Conservation (phyloP, 2,113 vertebrate genomes). For the Erinaceus europaeus region DNA sequence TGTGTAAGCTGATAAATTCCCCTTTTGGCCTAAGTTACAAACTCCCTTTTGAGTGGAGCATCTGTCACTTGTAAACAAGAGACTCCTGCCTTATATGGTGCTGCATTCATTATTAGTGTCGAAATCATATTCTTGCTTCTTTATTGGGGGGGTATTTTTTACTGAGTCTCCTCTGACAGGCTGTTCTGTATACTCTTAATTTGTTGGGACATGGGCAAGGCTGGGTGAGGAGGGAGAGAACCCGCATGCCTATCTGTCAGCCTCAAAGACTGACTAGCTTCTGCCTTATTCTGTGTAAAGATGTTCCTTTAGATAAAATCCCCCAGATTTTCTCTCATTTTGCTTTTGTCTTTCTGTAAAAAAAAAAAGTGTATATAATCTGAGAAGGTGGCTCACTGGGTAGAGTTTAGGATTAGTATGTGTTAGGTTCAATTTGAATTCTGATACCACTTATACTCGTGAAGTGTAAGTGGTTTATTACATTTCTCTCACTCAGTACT, state of each 20-base stretch:
- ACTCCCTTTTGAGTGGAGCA: conserved; percentile 8
- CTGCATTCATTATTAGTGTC: conserved; percentile 32
- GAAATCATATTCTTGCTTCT: conserved; percentile 47
- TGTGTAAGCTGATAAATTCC: conserved; percentile 38
- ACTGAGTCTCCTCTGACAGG: background rate
- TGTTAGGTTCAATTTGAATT: too few relatives aligned
- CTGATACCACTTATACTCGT: too few relatives aligned
- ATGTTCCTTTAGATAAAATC: background rate
- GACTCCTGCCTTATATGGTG: conserved; percentile 63
- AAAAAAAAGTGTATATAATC: too few relatives aligned
- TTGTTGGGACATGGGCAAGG: background rate
- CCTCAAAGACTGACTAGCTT: background rate
- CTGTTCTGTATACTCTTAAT: conserved; percentile 12
- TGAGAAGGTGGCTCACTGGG: too few relatives aligned
- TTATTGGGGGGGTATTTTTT: conserved; percentile 17
- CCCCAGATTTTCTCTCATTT: background rate
- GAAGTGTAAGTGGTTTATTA: too few relatives aligned
- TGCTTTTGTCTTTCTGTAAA: background rate
- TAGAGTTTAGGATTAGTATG: too few relatives aligned
- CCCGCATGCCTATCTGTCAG: background rate
- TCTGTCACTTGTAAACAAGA: conserved; percentile 63
- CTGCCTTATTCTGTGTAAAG: background rate
- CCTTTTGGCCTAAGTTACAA: conserved; percentile 36
- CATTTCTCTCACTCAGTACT: too few relatives aligned
- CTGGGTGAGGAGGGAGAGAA: background rate